Base-by-base conservation (phyloP, 64 coral and sea anemone genomes). In the Montipora efflorescens region DNA sequence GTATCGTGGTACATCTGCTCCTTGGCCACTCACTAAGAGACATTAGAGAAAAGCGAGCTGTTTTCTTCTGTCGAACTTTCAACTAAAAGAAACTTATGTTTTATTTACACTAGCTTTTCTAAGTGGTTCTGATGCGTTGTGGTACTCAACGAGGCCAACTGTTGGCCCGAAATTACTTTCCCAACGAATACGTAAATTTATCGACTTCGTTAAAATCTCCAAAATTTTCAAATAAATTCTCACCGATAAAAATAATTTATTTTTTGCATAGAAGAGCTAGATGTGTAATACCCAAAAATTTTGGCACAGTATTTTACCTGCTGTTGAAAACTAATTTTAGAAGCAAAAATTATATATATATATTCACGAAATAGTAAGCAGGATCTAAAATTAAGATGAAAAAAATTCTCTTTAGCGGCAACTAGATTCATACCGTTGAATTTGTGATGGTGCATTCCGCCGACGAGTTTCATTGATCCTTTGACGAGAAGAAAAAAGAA, bases 401-500 rank as follows among this genome's bases (percentile, higher is more conserved):
- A 70, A 82, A 82, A 90, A 79, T 87, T 68, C 51, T 23, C 45
- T 59, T 52, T n/a, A 47, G 43, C 87, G 9, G 10, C 45, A 80
- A 52, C 43, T 67, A 77, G 71, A 36, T 55, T 67, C 76, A 69
- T 93, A 93, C 92, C 92, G 75, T 87, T 88, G 87, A 55, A 93
- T 88, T 81, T 87, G 55, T 85, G 75, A 61, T 87, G 92, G 71
- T 88, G 85, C 92, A 93, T 93, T 69, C 77, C 83, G 36, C 74
- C 59, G 19, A 81, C 67, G 62, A 93, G 87, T 93, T 93, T 93
- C 92, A 93, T 93, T 93, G 75, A 93, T 59, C 59, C 76, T 79
- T 67, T 83, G 90, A 61, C 77, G 50, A 82, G 83, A 36, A 76
- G 74, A 76, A 92, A 92, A 92, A 82, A 36, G 36, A 50, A 43